These are phyloP conservation scores for Andricus grossulariae DNA, from an alignment of 1,140 invertebrate species.

Conservation along the genomic window DNA sequence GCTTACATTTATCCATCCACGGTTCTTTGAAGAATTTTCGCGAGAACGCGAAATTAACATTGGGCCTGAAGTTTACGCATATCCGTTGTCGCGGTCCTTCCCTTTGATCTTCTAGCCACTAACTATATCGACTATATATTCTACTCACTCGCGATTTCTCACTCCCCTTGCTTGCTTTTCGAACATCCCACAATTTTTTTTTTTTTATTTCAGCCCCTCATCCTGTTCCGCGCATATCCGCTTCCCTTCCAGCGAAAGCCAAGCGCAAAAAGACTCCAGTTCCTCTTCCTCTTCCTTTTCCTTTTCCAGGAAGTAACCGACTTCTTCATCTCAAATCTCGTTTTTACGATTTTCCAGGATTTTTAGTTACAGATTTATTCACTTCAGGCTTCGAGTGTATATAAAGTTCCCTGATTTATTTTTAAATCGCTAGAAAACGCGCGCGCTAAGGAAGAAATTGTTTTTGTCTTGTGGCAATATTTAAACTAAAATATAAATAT, in stretches of 20 bases:
- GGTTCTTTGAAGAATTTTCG: constrained; percentile 72
- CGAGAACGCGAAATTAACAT: constrained; percentile 58
- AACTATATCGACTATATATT: constrained; percentile 44
- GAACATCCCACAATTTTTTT: constrained; percentile 40
- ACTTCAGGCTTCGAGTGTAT: too few species aligned
- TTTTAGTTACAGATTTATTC: too few species aligned
- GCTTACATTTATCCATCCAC: constrained; percentile 74
- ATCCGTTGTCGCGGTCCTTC: constrained; percentile 74
- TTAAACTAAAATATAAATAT: too few species aligned
- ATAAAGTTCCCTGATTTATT: too few species aligned
- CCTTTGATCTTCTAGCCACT: constrained; percentile 69
- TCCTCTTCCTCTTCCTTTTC: constrained; percentile 31
- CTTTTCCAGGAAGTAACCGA: constrained; percentile 26
- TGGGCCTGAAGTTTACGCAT: constrained; percentile 66
- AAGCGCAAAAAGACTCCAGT: constrained; percentile 34
- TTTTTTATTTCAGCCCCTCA: constrained; percentile 40
- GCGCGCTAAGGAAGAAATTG: too few species aligned
- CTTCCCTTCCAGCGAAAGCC: constrained; percentile 33
- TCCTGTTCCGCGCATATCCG: constrained; percentile 38
- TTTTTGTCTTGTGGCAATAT: too few species aligned
- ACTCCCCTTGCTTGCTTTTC: constrained; percentile 46
- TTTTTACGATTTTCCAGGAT: background rate
- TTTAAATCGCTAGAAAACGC: too few species aligned
- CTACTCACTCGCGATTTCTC: constrained; percentile 54
- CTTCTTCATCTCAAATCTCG: background rate